Base-by-base conservation (phyloP, 2,797 vertebrate genomes). In the Ceyx erithaca region DNA sequence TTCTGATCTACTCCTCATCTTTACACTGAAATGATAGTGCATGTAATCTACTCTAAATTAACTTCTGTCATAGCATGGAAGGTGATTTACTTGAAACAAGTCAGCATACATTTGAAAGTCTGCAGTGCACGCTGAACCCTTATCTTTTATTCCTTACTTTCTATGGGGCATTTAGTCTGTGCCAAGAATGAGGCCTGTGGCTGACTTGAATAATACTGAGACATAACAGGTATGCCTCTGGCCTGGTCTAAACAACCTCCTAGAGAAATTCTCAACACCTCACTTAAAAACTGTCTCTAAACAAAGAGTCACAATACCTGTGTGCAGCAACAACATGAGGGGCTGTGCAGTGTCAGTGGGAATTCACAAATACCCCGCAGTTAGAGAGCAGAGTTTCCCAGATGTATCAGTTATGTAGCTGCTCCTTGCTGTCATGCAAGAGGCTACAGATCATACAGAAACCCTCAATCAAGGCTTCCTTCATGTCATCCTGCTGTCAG, bases 251-350 rank as follows among this genome's bases (percentile, higher is more conserved):
- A 80, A 87, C 23, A 46, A n/a, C 51, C 31, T 30, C 17, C 25
- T 22, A 37, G 7, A 92, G 31, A 79, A 70, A 30, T 71, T 80
- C 80, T 82, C 40, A 35, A 86, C 33, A 31, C 12, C 0, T 0
- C 35, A 46, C 30, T 80, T 35, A 10, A 71, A 82, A 89, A 9
- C 19, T 41, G 8, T 25, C 51, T 51, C 41, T 57, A 17, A 61
- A 37, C 9, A 40, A 35, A 51, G 10, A 68, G 54, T 28, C 43
- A 46, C 16, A 76, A 30, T 13, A 30, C 15, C 30, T 1, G 0
- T 0, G 0, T 28, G 37, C 46, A 67, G 68, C 35, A 68, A 4
- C 62, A 21, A 11, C 6, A 6, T 0, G 0, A 54, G 21, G 35
- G 48, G 41, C 41, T 55, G 31, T 2, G 2, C 2, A 2, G 12